A percentile compares a stretch with the other conserved stretches of the same genome.
Evolutionary conservation across 2,888 invertebrate species (phyloP).

Genomic region (Mamestra brassicae): DNA sequence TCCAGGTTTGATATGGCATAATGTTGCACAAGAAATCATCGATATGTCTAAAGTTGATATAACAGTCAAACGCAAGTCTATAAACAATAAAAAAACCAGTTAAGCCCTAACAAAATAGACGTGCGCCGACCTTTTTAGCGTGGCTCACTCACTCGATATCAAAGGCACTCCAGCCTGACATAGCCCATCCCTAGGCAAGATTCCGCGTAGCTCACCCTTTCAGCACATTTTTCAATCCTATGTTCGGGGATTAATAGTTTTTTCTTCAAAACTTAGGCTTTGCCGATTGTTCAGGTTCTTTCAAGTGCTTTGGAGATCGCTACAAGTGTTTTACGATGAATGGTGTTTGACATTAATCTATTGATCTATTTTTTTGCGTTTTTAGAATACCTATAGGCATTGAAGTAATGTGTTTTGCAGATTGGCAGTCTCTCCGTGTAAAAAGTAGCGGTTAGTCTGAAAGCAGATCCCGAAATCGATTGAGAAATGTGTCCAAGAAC

Average conservation of each 20-base stretch:
- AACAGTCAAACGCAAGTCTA: not conserved
- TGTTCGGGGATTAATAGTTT: slow-evolving; percentile 63
- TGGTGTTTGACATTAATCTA: not conserved
- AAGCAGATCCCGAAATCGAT: no score
- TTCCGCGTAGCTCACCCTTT: slow-evolving; percentile 53
- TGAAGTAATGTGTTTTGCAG: no score
- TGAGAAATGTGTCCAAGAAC: no score
- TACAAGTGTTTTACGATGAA: slow-evolving; percentile 17
- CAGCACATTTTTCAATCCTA: slow-evolving; percentile 53
- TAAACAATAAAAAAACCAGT: not conserved
- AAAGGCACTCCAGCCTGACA: not conserved
- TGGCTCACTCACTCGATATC: slow-evolving; percentile 8
- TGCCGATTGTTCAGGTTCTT: slow-evolving; percentile 14
- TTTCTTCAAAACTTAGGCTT: slow-evolving; percentile 43
- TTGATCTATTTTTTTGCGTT: no score
- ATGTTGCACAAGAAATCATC: no score
- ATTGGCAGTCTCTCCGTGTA: no score
- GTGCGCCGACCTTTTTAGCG: not conserved
- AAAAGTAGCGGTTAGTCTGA: no score
- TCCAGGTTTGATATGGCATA: no score
- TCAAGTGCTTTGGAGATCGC: slow-evolving; percentile 34
- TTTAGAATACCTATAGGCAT: no score
- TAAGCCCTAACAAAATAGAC: not conserved
- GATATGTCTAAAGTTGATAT: no score
- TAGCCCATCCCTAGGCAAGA: slow-evolving; percentile 40